Evolutionary conservation across 2,113 vertebrate species (phyloP), one percentile per base, ranked within the genome.

Genomic region (Hydrochoerus hydrochaeris): DNA sequence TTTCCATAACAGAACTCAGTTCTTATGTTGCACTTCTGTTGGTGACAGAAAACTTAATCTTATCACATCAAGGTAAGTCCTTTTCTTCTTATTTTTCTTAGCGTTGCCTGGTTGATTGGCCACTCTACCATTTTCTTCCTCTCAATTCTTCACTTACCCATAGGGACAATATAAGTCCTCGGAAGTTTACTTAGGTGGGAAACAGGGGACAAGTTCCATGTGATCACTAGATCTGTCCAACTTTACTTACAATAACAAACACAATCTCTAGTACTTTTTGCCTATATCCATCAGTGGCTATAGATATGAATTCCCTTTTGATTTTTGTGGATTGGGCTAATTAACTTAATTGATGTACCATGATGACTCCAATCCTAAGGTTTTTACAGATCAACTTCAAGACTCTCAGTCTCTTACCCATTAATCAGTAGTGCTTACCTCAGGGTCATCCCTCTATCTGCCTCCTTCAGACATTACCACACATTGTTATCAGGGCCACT

Each of bases 1-100:
- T 93, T 82, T 93, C 58, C 93, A n/a, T n/a, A 81, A 71, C 6
- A 88, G 30, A 90, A 88, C 5, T 85, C 49, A 77, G 19, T 92
- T 95, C 30, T 81, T 67, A 52, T 12, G 20, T 57, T 0, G 0
- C 26, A 57, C 46, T 92, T 86, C 67, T 75, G 32, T 41, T 32
- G 20, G 44, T 26, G 17, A 88, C 67, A 93, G 80, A 85, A 90
- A 67, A 69, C 11, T 63, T n/a, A 49, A 22, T 83, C 44, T 93
- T 93, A 12, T 28, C 35, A 60, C 41, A 49, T 65, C 63, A 62
- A 93, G 13, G 16, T 32, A 20, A 93, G 85, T 22, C 80, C 16
- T 38, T 10, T 41, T 93, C 13, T 67, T 93, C 85, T 52, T 91
- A 35, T 44, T 73, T 93, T 95, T 82, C 38, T 69, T 75, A 95